Evolutionary conservation across 2,113 vertebrate species (phyloP).

Genomic region (Nesoenas mayeri): DNA sequence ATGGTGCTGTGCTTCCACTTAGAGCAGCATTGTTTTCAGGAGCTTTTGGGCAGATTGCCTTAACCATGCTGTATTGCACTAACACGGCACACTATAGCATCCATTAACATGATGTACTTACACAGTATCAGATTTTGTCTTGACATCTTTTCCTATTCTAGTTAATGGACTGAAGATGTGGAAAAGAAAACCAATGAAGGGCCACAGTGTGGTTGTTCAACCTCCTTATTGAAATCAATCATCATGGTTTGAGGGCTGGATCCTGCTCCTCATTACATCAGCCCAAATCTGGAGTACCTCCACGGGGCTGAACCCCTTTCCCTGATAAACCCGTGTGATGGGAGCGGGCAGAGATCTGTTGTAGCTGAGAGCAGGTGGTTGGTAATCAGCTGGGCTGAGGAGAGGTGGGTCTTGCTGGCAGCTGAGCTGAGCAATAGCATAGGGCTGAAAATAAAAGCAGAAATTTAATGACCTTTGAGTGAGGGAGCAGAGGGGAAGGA

Average conservation of each 20-base stretch:
- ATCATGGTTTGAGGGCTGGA: accelerated
- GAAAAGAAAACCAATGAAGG: neutral
- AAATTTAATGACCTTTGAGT: neutral
- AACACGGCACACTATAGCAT: neutral
- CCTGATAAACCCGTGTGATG: accelerated
- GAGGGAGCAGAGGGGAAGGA: neutral
- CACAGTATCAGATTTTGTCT: neutral
- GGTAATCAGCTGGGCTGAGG: neutral
- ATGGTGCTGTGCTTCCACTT: accelerated
- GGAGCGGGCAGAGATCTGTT: neutral
- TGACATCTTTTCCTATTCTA: neutral
- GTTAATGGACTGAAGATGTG: neutral
- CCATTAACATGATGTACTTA: neutral
- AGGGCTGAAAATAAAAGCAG: neutral
- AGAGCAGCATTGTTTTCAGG: neutral
- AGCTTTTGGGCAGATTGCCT: neutral
- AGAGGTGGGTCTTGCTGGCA: neutral
- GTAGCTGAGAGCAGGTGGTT: neutral
- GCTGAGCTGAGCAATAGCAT: neutral
- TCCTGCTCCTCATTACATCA: neutral
- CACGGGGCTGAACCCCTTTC: neutral
- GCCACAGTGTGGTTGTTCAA: accelerated
- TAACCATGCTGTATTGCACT: neutral
- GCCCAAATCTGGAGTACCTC: neutral
- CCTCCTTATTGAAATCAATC: neutral